Percentiles rank a stretch among this genome's conserved stretches.
These are phyloP conservation scores for Alca torda DNA, from an alignment of 2,797 vertebrate genomes.

Conservation along the genomic window DNA sequence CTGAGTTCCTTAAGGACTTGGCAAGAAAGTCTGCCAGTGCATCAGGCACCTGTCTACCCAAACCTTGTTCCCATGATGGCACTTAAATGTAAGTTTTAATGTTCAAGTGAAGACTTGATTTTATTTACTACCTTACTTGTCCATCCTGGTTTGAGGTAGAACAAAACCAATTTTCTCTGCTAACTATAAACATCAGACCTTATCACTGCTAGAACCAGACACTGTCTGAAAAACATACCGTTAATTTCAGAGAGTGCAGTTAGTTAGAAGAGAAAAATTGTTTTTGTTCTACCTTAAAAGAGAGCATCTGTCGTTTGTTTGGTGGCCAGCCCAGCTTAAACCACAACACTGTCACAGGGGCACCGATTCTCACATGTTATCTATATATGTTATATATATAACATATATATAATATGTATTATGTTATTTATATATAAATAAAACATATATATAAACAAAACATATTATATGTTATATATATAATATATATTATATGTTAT, in stretches of 20 bases:
- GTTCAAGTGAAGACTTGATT: not conserved
- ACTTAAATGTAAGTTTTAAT: not conserved
- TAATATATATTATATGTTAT: too few relatives aligned
- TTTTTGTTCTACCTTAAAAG: not conserved
- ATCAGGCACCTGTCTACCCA: not conserved
- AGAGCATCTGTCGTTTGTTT: not conserved
- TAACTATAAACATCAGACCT: not conserved
- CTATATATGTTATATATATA: too few relatives aligned
- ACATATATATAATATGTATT: too few relatives aligned
- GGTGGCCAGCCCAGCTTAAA: not conserved
- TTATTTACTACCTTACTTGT: not conserved
- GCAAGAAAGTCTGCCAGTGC: not conserved
- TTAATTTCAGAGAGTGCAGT: too few relatives aligned
- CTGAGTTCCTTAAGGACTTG: not conserved
- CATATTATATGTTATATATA: too few relatives aligned
- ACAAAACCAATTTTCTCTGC: not conserved
- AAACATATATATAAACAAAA: too few relatives aligned
- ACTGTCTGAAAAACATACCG: not conserved
- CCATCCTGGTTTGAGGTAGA: not conserved
- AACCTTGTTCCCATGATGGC: not conserved
- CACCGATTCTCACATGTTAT: fast-evolving
- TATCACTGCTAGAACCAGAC: not conserved
- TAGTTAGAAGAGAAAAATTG: not conserved
- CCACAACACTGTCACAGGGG: not conserved
- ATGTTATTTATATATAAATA: too few relatives aligned